These are phyloP conservation scores for Dichetophora obliterata DNA, from an alignment of 2,888 invertebrate genomes.

Conservation along the genomic window DNA sequence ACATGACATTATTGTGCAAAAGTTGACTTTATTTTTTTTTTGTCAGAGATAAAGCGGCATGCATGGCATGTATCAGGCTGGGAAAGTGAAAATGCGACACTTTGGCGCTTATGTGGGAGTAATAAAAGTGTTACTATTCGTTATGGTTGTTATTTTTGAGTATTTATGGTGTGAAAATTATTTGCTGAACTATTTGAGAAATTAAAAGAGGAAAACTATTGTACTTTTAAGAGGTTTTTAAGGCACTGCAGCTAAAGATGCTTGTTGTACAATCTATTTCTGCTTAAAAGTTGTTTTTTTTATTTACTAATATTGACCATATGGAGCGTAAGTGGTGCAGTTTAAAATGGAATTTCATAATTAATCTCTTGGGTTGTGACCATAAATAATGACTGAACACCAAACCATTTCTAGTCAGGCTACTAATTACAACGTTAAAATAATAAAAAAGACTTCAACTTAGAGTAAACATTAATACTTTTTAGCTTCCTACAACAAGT, in stretches of 20 bases:
- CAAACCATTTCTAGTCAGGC: neutral
- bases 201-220: neutral
- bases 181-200: neutral
- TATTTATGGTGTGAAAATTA: slow-evolving; percentile 13
- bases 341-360: too few species aligned
- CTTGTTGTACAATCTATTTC: slow-evolving; percentile 44
- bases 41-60: neutral
- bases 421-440: slow-evolving; percentile 17
- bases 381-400: neutral
- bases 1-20: slow-evolving; percentile 31
- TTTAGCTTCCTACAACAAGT: slow-evolving; percentile 1
- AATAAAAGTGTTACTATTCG: neutral
- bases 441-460: slow-evolving; percentile 1
- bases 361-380: too few species aligned
- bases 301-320: slow-evolving; percentile 48
- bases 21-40: neutral
- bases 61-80: neutral
- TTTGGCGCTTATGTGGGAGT: neutral
- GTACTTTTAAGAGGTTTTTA: too few species aligned
- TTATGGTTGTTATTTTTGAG: neutral
- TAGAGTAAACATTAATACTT: neutral
- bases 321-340: neutral
- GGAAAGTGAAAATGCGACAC: slow-evolving; percentile 31
- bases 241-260: neutral
- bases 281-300: slow-evolving; percentile 48